Evolutionary conservation across 2,888 invertebrate species (phyloP), one percentile per base, ranked within the genome.

Genomic region (Sipha maydis): DNA sequence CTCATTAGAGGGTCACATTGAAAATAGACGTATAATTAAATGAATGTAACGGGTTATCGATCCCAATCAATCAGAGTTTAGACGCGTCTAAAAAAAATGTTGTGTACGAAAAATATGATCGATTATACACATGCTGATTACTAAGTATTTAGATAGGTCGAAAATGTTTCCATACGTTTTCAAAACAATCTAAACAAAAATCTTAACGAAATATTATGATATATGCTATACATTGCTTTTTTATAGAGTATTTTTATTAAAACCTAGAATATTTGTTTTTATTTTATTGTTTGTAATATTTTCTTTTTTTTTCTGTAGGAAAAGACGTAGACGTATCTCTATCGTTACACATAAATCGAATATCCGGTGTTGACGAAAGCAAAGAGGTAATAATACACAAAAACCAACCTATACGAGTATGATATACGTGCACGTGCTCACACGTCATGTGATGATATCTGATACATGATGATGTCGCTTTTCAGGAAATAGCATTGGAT

Each of bases 351-450:
- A 93, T 94, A 90, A 94, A 94, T 91, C 91, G 94, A 90, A 94
- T 94, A 88, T 94, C 94, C 83, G 94, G 93, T 90, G 94, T 94
- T 76, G 94, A 94, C 91, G 94, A 94, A 91, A 94, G 94, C 90
- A 94, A 93, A 92, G 94, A 94, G 93, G 94, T 94, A 92, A 91
- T 91, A 75, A 89, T 89, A 79, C 78, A 89, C 85, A 77, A 89
- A 85, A 61, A 61, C 34, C 8, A 14, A 48, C 1, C 19, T 34
- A 34, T n/a, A n/a, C 28, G 48, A 4, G 11, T 21, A 7, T 19
- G 21, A 61, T 61, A 25, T 75, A 38, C 38, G 3, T 41, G 41
- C 11, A 41, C 25, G 11, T 69, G 17, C 11, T 69, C 28, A 2
- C 28, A 69, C 67, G 21, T 31, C 34, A 2, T 41, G 11, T 41